Percentiles rank a stretch among this genome's conserved stretches.
Evolutionary conservation across 1,140 invertebrate species (phyloP).

Genomic region (Trachymyrmex cornetzi): DNA sequence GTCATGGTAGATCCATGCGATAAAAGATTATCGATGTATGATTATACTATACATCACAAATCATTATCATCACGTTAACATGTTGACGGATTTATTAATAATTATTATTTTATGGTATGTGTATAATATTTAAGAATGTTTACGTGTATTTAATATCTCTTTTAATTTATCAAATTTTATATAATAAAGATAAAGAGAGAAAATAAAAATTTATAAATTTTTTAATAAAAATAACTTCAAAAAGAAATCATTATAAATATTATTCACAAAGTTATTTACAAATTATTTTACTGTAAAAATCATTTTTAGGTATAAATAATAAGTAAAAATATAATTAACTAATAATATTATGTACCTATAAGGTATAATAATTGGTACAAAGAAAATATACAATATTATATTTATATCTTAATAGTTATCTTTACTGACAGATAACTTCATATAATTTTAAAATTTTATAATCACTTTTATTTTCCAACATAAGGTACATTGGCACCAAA

Average conservation of each 20-base stretch:
- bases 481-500: slow-evolving; percentile 26
- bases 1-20: neutral
- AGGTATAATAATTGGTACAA: neutral
- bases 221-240: neutral
- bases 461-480: neutral
- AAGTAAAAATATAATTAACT: too few relatives aligned
- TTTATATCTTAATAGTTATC: neutral
- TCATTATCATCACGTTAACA: neutral
- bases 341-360: too few relatives aligned
- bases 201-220: neutral
- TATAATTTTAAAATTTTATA: neutral
- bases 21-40: neutral
- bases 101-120: neutral
- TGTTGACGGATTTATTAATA: neutral
- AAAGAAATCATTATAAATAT: neutral
- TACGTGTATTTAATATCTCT: neutral
- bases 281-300: neutral
- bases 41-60: neutral
- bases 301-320: too few relatives aligned
- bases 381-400: neutral
- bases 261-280: neutral
- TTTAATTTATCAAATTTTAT: neutral
- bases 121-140: neutral
- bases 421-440: neutral
- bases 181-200: neutral